Conservation (phyloP, 1,140 invertebrate genomes). For the Ceratina calcarata region DNA sequence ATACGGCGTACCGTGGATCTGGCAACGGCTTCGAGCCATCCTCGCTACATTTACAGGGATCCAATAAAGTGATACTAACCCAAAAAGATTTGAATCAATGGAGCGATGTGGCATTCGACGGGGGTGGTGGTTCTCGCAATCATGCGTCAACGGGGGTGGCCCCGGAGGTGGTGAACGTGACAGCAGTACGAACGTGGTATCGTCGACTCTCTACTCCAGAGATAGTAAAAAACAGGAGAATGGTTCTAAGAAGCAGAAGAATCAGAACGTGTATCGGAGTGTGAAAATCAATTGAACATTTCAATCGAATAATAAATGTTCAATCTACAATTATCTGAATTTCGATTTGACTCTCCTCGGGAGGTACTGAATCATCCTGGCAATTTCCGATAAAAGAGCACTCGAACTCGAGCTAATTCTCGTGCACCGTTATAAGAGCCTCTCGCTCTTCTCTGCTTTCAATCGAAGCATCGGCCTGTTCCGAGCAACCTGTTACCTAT, state of each 20-base stretch:
- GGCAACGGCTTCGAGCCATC: slow-evolving; percentile 1
- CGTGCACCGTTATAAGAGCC: neutral
- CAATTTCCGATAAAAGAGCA: slow-evolving; percentile 9
- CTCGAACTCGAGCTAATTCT: neutral
- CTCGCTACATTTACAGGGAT: too few relatives aligned
- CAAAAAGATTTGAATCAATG: too few relatives aligned
- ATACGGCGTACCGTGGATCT: slow-evolving; percentile 17
- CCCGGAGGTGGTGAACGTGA: slow-evolving; percentile 4
- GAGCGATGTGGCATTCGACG: too few relatives aligned
- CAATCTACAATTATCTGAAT: too few relatives aligned
- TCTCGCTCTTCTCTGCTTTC: neutral
- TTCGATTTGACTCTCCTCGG: neutral
- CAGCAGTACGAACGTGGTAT: neutral
- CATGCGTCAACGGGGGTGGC: neutral
- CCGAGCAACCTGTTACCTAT: slow-evolving; percentile 27
- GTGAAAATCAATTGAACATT: too few relatives aligned
- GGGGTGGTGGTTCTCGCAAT: neutral
- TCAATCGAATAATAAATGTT: too few relatives aligned
- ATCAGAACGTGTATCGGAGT: too few relatives aligned
- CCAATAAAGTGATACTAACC: too few relatives aligned
- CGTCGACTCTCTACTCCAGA: slow-evolving; percentile 2
- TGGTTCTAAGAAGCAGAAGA: too few relatives aligned
- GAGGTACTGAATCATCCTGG: neutral
- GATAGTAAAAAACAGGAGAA: too few relatives aligned
- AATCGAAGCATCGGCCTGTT: slow-evolving; percentile 3